Conservation (phyloP, 1,140 invertebrate species). For the Macrotrachela quadricornifera region DNA sequence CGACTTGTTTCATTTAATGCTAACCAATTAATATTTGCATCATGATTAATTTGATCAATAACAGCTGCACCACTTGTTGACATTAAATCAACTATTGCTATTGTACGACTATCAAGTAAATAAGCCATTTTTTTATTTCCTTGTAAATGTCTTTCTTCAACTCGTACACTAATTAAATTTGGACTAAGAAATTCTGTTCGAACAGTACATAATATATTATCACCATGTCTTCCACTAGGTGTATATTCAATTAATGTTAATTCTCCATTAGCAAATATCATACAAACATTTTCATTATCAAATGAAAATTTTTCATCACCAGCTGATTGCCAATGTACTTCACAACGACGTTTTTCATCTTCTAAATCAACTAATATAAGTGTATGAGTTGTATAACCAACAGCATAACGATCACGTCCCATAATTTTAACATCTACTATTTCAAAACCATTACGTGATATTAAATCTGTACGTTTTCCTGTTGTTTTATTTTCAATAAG, state of each 20-base stretch:
- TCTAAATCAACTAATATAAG: conserved; percentile 67
- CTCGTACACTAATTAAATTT: conserved; percentile 65
- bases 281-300: conserved; percentile 55
- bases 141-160: conserved; percentile 55
- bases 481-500: conserved; percentile 45
- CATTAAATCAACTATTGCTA: conserved; percentile 43
- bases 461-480: conserved; percentile 44
- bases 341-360: conserved; percentile 52
- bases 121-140: conserved; percentile 76
- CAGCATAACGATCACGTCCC: conserved; percentile 41
- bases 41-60: conserved; percentile 59
- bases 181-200: conserved; percentile 86
- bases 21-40: conserved; percentile 82
- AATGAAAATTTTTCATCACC: conserved; percentile 87
- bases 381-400: conserved; percentile 67
- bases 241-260: conserved; percentile 68
- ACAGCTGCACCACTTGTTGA: background rate
- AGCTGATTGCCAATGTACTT: conserved; percentile 34
- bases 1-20: conserved; percentile 82
- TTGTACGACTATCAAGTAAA: conserved; percentile 77
- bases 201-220: conserved; percentile 66
- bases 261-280: conserved; percentile 48
- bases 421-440: conserved; percentile 68
- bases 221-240: conserved; percentile 32
- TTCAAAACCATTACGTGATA: conserved; percentile 61